Conservation (phyloP, 2,797 vertebrate genomes). For the Chaenodraco wilsoni region DNA sequence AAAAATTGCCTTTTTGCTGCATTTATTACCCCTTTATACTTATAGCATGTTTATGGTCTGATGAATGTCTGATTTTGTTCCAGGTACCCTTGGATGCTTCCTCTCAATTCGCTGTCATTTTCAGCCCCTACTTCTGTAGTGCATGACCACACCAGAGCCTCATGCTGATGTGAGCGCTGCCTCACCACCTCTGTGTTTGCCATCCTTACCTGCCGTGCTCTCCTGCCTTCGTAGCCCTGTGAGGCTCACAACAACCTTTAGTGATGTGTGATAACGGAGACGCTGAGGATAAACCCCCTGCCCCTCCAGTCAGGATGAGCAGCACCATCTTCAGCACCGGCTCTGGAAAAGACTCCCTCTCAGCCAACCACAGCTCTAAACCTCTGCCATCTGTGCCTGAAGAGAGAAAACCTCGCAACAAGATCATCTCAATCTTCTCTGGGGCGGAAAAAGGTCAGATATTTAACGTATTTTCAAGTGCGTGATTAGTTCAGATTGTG, state of each 20-base stretch:
- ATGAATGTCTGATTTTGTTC: constrained; percentile 22
- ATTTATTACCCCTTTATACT: neutral
- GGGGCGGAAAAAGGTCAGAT: constrained; percentile 91
- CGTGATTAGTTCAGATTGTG: neutral
- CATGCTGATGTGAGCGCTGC: constrained; percentile 71
- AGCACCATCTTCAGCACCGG: constrained; percentile 91
- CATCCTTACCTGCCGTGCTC: constrained; percentile 45
- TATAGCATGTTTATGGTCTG: neutral
- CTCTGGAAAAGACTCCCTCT: constrained; percentile 88
- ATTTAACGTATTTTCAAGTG: too few relatives aligned
- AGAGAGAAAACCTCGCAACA: constrained; percentile 93
- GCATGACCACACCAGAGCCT: constrained; percentile 54
- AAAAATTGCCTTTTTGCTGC: neutral
- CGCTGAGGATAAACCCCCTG: constrained; percentile 96
- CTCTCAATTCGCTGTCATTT: constrained; percentile 17
- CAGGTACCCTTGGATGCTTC: constrained; percentile 44
- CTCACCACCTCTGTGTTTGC: constrained; percentile 48
- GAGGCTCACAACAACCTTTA: constrained; percentile 45
- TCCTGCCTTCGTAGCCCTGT: constrained; percentile 46
- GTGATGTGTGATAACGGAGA: constrained; percentile 96
- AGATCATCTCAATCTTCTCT: constrained; percentile 97
- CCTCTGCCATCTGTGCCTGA: constrained; percentile 96
- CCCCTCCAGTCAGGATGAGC: constrained; percentile 95
- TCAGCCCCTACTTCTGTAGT: constrained; percentile 17
- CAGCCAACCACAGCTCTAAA: constrained; percentile 94